A percentile compares a stretch with the other conserved stretches of the same genome.
phyloP scores from a whole-genome alignment of 2,113 vertebrate species.

The Dendrocopos noguchii region DNA sequence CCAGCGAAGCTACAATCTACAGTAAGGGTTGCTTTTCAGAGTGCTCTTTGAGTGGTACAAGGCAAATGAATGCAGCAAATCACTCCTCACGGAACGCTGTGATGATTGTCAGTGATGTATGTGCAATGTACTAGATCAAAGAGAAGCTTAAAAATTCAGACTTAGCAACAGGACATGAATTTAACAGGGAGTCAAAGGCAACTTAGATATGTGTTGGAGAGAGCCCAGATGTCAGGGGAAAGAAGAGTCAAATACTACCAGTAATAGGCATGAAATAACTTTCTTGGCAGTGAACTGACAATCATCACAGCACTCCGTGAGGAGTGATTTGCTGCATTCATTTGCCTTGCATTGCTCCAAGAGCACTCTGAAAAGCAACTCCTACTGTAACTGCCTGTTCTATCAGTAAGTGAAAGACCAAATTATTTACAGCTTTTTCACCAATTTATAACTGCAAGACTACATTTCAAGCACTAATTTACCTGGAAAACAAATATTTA shows the following conservation, averaged over 20 bases:
- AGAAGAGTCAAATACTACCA: neutral
- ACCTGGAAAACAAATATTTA: constrained; percentile 32
- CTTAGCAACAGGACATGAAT: neutral
- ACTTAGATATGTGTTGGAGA: neutral
- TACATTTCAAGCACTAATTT: constrained; percentile 17
- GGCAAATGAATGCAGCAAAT: constrained; percentile 11
- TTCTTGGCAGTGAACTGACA: constrained; percentile 17
- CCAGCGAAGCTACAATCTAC: neutral
- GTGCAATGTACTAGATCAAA: neutral
- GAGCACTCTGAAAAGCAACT: neutral
- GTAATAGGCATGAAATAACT: constrained; percentile 13
- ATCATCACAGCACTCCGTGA: neutral
- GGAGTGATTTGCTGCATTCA: neutral
- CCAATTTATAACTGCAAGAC: constrained; percentile 6
- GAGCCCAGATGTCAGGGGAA: neutral
- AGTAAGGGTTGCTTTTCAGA: neutral
- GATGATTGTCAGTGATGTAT: neutral
- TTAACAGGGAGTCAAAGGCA: neutral
- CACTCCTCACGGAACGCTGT: neutral
- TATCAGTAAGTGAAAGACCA: neutral
- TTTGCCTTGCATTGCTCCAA: constrained; percentile 2
- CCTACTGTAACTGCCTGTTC: neutral
- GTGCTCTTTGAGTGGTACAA: neutral
- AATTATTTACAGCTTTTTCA: constrained; percentile 37
- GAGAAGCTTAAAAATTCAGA: neutral